Percentiles rank a stretch among this genome's conserved stretches.
Conservation (phyloP, 1,140 invertebrate species). For the Zophobas atratus region DNA sequence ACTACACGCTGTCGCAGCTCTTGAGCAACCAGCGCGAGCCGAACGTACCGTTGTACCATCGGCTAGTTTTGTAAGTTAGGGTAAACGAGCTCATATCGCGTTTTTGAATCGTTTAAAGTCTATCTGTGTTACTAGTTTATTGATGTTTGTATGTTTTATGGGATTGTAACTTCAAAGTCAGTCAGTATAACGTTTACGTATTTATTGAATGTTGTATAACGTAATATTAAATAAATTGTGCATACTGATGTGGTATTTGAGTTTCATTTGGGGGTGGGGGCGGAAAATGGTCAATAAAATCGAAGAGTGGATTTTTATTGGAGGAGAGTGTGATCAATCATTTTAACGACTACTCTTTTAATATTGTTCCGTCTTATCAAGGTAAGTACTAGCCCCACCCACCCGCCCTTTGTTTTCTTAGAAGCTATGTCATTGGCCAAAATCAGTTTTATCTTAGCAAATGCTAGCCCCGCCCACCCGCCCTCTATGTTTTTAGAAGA, state of each 20-base stretch:
- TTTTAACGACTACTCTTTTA: no score
- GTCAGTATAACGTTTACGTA: constrained; percentile 59
- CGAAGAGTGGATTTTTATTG: neutral
- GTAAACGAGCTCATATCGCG: constrained; percentile 39
- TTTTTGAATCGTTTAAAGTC: constrained; percentile 47
- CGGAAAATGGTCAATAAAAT: no score
- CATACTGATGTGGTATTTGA: constrained; percentile 42
- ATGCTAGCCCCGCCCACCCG: no score
- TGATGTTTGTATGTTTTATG: constrained; percentile 48
- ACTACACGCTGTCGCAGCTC: constrained; percentile 63
- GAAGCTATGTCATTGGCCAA: no score
- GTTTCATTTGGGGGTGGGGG: neutral
- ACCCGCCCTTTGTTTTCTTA: no score
- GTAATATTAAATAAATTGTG: constrained; percentile 52
- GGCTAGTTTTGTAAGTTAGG: constrained; percentile 57
- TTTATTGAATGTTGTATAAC: constrained; percentile 52
- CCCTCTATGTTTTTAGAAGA: no score
- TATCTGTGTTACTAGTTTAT: constrained; percentile 56
- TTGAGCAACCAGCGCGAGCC: constrained; percentile 62
- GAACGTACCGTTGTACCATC: constrained; percentile 62
- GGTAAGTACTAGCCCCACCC: no score
- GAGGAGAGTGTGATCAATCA: no score
- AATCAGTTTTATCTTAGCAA: no score
- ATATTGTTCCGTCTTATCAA: no score
- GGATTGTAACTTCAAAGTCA: constrained; percentile 47